Percentiles rank a stretch among this genome's conserved stretches.
Conservation (phyloP, 1,140 invertebrate species). For the Calliphora vicina region DNA sequence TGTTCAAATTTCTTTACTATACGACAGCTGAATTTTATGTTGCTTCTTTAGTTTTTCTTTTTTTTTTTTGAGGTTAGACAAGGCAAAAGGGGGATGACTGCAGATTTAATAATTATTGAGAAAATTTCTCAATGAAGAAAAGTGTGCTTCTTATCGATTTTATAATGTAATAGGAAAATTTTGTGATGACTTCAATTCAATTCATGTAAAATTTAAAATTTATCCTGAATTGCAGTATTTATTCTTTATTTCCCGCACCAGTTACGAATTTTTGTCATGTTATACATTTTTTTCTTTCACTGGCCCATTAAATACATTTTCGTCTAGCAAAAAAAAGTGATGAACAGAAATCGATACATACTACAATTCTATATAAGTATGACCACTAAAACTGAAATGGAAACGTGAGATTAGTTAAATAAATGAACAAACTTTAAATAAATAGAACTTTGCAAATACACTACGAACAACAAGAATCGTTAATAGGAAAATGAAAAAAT, state of each 20-base stretch:
- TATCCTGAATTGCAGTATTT: neutral
- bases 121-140: neutral
- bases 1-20: neutral
- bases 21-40: neutral
- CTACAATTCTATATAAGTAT: neutral
- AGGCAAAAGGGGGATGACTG: neutral
- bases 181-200: too few species aligned
- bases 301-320: conserved; percentile 5
- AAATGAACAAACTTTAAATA: neutral
- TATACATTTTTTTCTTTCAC: conserved; percentile 25
- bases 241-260: neutral
- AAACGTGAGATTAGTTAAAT: neutral
- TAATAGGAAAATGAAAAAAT: neutral
- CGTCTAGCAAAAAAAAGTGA: neutral
- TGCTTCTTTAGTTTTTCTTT: neutral
- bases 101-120: neutral
- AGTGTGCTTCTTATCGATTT: neutral
- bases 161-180: neutral
- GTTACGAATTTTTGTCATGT: neutral
- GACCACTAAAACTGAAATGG: conserved; percentile 28
- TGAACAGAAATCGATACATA: conserved; percentile 25
- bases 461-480: neutral
- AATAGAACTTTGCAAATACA: neutral
- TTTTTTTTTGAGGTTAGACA: neutral
- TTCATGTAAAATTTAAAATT: too few species aligned